Conservation (phyloP, 2,113 vertebrate genomes). For the Vimba vimba region DNA sequence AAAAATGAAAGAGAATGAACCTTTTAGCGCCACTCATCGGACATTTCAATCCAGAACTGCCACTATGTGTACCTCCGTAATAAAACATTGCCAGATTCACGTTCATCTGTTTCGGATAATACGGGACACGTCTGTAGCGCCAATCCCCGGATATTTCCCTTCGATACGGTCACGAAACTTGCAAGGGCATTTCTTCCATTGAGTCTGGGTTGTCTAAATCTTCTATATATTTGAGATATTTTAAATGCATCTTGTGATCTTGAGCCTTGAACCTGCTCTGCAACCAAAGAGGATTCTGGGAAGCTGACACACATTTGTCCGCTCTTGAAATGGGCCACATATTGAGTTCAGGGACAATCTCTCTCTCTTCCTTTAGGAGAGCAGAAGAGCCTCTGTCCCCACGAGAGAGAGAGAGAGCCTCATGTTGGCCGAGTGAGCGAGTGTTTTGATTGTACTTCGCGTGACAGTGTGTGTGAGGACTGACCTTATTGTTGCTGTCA, state of each 20-base stretch:
- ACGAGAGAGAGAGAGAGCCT: background rate
- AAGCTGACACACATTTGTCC: slow-evolving; percentile 4
- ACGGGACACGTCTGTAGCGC: no score
- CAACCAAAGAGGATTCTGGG: background rate
- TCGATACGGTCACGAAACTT: no score
- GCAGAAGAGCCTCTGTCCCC: background rate
- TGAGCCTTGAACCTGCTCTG: background rate
- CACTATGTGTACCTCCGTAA: no score
- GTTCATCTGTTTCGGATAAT: no score
- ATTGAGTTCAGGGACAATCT: background rate
- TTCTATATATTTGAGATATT: background rate
- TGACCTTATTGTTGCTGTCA: background rate
- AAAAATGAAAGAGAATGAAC: no score
- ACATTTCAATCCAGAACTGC: no score
- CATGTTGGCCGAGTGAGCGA: background rate
- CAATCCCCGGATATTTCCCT: no score
- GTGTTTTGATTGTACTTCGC: background rate
- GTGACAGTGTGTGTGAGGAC: background rate
- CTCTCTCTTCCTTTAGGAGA: background rate
- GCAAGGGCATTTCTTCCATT: no score
- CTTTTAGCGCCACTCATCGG: no score
- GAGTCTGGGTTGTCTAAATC: no score
- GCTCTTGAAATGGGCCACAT: background rate
- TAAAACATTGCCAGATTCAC: no score
- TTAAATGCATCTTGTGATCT: background rate